Evolutionary conservation across 2,888 invertebrate species (phyloP), one percentile per base, ranked within the genome.

Genomic region (Agonopterix subpropinquella): DNA sequence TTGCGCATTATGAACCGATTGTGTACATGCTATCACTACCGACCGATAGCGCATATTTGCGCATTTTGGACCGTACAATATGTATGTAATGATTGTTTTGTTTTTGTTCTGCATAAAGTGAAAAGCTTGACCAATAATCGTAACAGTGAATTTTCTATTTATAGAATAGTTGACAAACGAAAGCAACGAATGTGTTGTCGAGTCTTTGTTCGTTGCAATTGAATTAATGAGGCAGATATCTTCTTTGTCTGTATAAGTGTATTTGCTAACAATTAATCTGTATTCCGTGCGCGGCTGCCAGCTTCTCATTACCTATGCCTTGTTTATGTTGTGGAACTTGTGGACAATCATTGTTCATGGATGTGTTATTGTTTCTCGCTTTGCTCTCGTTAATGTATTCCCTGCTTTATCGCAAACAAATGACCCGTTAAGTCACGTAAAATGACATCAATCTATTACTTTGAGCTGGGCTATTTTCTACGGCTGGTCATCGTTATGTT

Each of bases 191-290:
- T 39, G 47, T 28, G 18, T 47, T 28, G 39, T 41, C 48, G 51
- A 58, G 66, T 69, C 69, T 66, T 70, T 70, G 66, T 67, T 69
- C 57, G 56, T 53, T 58, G 51, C 52, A 53, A 61, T 58, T 62
- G 58, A 64, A 62, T 66, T 67, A 69, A 67, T 68, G 59, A 70
- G 58, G 57, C 57, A 50, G 60, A 62, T 67, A 64, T 70, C 69
- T 71, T 76, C 78, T 80, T 80, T 82, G 81, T 82, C 66, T 70
- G 54, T 59, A 59, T 69, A 67, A 70, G 70, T 73, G 68, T 72
- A 74, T 74, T 67, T 70, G 64, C 62, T 71, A 70, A 72, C 72
- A 72, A 79, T 81, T 79, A 75, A 86, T 86, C 76, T 70, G 80
- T 83, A 86, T 85, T 79, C 86, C 61, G 65, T 61, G 61, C 70